Evolutionary conservation across 2,113 vertebrate species (phyloP).

Genomic region (Pyrgilauda ruficollis): DNA sequence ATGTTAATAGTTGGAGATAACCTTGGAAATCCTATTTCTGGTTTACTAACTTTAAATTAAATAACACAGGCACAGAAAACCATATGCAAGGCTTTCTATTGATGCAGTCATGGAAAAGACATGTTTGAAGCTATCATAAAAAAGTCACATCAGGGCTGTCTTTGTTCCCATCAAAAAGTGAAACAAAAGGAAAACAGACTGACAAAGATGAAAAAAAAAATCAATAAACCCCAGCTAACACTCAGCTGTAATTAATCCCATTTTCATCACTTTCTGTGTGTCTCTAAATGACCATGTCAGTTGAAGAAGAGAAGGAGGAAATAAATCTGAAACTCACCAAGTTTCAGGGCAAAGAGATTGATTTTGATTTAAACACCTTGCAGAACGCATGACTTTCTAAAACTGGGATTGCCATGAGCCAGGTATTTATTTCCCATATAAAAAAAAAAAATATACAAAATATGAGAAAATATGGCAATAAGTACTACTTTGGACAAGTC

Average conservation of each 20-base stretch:
- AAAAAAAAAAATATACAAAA: background rate
- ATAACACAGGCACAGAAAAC: accelerated
- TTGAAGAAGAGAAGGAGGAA: background rate
- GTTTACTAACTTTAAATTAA: background rate
- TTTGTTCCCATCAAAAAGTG: background rate
- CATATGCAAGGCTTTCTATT: background rate
- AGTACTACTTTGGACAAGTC: background rate
- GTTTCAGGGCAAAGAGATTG: background rate
- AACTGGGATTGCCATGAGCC: background rate
- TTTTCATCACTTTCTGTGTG: background rate
- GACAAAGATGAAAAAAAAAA: background rate
- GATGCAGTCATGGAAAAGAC: background rate
- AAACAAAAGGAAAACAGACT: background rate
- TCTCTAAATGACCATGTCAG: background rate
- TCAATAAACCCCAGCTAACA: background rate
- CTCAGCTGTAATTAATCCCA: background rate
- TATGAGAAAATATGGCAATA: background rate
- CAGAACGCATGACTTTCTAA: background rate
- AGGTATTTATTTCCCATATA: background rate
- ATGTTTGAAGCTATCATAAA: background rate
- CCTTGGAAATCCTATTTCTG: background rate
- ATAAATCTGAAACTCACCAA: background rate
- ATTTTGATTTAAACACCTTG: background rate
- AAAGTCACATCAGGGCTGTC: background rate
- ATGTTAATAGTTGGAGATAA: background rate